Evolutionary conservation across 1,140 invertebrate species (phyloP), one percentile per base, ranked within the genome.

Genomic region (Leptinotarsa undecemlineata): DNA sequence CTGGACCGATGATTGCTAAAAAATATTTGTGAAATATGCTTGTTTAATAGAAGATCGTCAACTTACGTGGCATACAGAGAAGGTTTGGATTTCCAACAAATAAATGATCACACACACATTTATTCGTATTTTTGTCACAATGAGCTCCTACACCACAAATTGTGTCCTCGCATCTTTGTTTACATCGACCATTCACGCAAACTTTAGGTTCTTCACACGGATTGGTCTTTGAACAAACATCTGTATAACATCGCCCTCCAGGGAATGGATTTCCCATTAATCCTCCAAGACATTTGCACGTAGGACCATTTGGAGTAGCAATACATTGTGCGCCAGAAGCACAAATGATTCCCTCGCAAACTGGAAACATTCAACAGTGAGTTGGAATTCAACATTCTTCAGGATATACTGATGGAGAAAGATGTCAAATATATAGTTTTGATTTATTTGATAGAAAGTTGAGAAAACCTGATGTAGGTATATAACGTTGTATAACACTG

Each of bases 11-110:
- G 76, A 95, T 89, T 13, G 95, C 92, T 94, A 83, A 33, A 88
- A 89, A 84, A 74, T 79, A 77, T 77, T 66, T 66, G 21, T 66
- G 14, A 20, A 17, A 57, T 57, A 19, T 57, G 33, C 8, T 42
- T 42, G 8, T 42, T 42, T 2, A 42, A 42, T 42, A 42, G 51
- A 57, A 57, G 6, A 26, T 64, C 20, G 1, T 19, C 68, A 66
- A 93, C 93, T 93, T 90, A 94, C 93, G 95, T 83, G 95, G 95
- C 90, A 96, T 95, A 83, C 95, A 97, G 23, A 96, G 87, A 11
- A 96, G 86, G 81, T 95, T 92, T 1, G 95, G 94, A 85, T 96
- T 95, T 78, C 95, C 95, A 74, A 96, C 89, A 83, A 96, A 96
- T 81, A 92, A 94, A 2, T 92, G 90, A 83, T 95, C 90, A 83